Evolutionary conservation across 2,113 vertebrate species (phyloP).

Genomic region (Phainopepla nitens): DNA sequence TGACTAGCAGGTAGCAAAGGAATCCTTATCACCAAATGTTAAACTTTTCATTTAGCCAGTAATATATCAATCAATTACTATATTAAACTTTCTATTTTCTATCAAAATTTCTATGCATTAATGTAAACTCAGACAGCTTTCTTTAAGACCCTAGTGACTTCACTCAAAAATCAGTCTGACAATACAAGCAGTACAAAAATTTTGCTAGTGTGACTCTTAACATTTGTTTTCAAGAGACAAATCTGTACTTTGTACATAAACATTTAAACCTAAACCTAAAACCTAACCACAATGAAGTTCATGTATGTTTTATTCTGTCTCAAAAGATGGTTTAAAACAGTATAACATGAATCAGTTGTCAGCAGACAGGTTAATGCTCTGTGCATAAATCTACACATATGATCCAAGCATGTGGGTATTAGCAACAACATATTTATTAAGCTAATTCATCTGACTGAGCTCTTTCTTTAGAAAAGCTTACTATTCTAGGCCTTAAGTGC

Average conservation of each 20-base stretch:
- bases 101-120: neutral
- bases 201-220: neutral
- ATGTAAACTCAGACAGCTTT: neutral
- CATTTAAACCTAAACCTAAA: neutral
- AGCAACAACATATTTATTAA: neutral
- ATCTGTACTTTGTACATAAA: slow-evolving; percentile 15
- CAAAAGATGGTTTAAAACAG: slow-evolving; percentile 14
- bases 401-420: neutral
- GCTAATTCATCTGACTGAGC: slow-evolving; percentile 21
- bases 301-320: neutral
- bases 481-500: slow-evolving; percentile 45
- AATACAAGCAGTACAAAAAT: slow-evolving; percentile 14
- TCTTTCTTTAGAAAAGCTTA: slow-evolving; percentile 49
- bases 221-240: slow-evolving; percentile 22
- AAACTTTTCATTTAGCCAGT: slow-evolving; percentile 6
- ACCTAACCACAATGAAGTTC: no score
- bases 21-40: neutral
- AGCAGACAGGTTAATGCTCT: neutral
- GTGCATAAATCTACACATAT: neutral
- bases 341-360: slow-evolving; percentile 5
- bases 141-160: slow-evolving; percentile 3
- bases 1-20: slow-evolving; percentile 9
- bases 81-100: slow-evolving; percentile 3
- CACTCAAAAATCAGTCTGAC: slow-evolving; percentile 22
- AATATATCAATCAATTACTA: neutral